Evolutionary conservation across 1,140 invertebrate species (phyloP).

Genomic region (Leptinotarsa undecemlineata): DNA sequence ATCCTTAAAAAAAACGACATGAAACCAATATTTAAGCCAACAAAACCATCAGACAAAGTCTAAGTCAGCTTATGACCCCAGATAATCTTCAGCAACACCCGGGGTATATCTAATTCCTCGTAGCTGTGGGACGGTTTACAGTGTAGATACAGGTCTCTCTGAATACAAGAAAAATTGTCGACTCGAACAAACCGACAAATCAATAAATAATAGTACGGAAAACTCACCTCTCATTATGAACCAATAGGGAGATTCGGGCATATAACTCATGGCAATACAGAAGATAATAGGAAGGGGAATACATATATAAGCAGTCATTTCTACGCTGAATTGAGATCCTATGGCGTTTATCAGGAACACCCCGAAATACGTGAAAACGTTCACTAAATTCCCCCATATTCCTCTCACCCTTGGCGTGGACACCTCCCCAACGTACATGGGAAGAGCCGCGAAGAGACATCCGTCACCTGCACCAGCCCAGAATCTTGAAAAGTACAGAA

Average conservation of each 20-base stretch:
- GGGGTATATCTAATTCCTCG: no score
- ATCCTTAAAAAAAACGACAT: no score
- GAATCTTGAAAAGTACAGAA: constrained; percentile 41
- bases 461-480: constrained; percentile 46
- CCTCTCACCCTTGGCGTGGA: constrained; percentile 70
- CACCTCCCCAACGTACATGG: constrained; percentile 68
- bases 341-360: constrained; percentile 58
- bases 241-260: constrained; percentile 51
- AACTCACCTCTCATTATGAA: constrained; percentile 31
- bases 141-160: no score
- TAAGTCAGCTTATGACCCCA: no score
- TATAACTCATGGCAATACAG: constrained; percentile 26
- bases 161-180: no score
- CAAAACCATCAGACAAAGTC: no score
- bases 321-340: constrained; percentile 28
- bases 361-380: constrained; percentile 57
- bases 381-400: constrained; percentile 56
- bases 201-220: constrained; percentile 45
- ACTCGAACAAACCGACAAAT: no score
- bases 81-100: no score
- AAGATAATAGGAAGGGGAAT: constrained; percentile 17
- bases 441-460: constrained; percentile 48
- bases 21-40: no score
- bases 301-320: constrained; percentile 30
- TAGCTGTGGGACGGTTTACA: no score